phyloP scores from a whole-genome alignment of 2,113 vertebrate genomes.

The Mobula birostris region DNA sequence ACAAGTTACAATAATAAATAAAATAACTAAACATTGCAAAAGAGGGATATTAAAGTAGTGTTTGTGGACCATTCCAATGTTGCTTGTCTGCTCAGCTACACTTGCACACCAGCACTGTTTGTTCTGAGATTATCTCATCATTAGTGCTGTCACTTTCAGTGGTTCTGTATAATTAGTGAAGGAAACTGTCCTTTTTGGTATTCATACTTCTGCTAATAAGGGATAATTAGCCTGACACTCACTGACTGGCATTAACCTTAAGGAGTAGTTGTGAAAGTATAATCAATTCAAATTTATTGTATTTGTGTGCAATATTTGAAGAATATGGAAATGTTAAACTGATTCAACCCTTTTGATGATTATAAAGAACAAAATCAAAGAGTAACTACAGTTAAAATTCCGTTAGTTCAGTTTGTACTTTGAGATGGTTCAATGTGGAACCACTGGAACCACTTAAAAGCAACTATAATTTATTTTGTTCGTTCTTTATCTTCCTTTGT shows the following conservation, averaged over 20 bases:
- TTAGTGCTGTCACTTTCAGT: background rate
- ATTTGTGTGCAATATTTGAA: background rate
- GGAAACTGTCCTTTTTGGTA: background rate
- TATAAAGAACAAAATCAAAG: background rate
- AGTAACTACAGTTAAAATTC: background rate
- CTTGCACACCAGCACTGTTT: background rate
- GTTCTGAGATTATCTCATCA: background rate
- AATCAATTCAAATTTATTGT: background rate
- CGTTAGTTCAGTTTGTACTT: background rate
- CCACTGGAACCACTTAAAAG: too few relatives aligned
- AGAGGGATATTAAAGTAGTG: too few relatives aligned
- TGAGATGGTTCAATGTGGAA: too few relatives aligned
- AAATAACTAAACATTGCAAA: too few relatives aligned
- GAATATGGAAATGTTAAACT: background rate
- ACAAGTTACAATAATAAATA: too few relatives aligned
- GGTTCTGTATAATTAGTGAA: background rate
- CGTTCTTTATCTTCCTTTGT: too few relatives aligned
- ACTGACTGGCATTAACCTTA: background rate
- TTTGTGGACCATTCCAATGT: too few relatives aligned
- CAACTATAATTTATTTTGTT: too few relatives aligned
- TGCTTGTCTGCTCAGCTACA: background rate
- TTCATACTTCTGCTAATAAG: background rate
- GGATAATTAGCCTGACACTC: background rate
- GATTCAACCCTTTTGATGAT: conserved; percentile 1
- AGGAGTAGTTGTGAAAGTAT: conserved; percentile 5